Percentiles rank a stretch among this genome's conserved stretches.
Conservation (phyloP, 1,140 invertebrate genomes). For the Leptonema lineaticorne region DNA sequence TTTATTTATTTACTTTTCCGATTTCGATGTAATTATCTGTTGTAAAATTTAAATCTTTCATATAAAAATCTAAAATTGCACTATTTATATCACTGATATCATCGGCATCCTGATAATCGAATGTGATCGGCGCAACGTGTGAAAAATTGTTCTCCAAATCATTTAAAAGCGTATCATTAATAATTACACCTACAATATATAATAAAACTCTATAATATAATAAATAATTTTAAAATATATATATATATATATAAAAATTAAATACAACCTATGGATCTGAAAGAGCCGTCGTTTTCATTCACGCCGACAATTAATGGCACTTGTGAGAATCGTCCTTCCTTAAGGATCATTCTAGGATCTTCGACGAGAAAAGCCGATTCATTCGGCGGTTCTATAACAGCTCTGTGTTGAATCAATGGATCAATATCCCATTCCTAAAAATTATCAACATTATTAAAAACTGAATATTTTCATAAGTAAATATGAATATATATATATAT, state of each 20-base stretch:
- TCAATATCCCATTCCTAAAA: conserved; percentile 51
- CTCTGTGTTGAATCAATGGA: conserved; percentile 52
- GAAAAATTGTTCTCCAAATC: conserved; percentile 39
- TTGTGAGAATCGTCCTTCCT: conserved; percentile 43
- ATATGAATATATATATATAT: no score
- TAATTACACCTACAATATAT: conserved; percentile 46
- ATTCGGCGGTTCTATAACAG: conserved; percentile 46
- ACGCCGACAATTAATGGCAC: conserved; percentile 52
- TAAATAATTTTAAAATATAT: background rate
- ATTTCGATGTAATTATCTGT: background rate
- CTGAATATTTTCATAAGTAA: background rate
- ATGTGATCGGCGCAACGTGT: conserved; percentile 44
- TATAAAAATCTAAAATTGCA: background rate
- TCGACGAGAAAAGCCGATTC: conserved; percentile 47
- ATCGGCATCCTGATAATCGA: conserved; percentile 37
- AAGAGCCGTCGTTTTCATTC: conserved; percentile 50
- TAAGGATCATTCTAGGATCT: conserved; percentile 46
- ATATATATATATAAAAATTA: background rate
- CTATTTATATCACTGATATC: background rate
- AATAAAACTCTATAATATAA: conserved; percentile 18
- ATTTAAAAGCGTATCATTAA: conserved; percentile 38
- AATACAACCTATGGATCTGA: conserved; percentile 45
- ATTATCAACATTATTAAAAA: conserved; percentile 2
- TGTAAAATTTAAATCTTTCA: background rate
- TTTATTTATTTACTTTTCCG: background rate